Percentiles rank a stretch among this genome's conserved stretches.
Conservation (phyloP, 2,888 invertebrate species). For the Brachypalpus laphriformis region DNA sequence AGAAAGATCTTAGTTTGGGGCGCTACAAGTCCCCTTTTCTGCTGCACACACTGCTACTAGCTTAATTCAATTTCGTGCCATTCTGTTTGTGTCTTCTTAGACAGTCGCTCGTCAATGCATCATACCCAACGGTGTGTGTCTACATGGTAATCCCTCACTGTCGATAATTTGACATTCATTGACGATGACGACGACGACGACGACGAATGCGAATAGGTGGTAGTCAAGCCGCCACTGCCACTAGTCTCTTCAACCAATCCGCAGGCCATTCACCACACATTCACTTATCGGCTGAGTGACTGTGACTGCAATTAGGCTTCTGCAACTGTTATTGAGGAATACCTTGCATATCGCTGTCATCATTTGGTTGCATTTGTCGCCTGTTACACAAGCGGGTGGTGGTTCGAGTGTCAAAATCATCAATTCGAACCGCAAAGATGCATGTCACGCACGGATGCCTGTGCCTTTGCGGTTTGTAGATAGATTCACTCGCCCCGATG, state of each 20-base stretch:
- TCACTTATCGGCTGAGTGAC: slow-evolving; percentile 64
- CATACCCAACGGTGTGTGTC: slow-evolving; percentile 54
- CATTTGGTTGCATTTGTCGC: slow-evolving; percentile 57
- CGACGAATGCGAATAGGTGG: slow-evolving; percentile 47
- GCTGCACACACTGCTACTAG: slow-evolving; percentile 27
- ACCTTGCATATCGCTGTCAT: slow-evolving; percentile 25
- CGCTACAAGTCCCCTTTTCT: no score
- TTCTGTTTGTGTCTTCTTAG: slow-evolving; percentile 49
- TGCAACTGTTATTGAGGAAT: slow-evolving; percentile 52
- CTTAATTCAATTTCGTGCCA: slow-evolving; percentile 11
- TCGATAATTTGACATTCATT: slow-evolving; percentile 71
- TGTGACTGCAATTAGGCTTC: slow-evolving; percentile 55
- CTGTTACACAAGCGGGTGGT: slow-evolving; percentile 32
- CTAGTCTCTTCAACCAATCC: slow-evolving; percentile 46
- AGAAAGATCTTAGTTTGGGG: no score
- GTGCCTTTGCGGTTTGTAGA: slow-evolving; percentile 28
- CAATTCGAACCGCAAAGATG: slow-evolving; percentile 51
- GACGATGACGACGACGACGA: slow-evolving; percentile 28
- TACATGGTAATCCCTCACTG: slow-evolving; percentile 53
- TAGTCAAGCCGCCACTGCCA: slow-evolving; percentile 21
- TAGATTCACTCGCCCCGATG: slow-evolving; percentile 4
- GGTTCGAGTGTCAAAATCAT: slow-evolving; percentile 42
- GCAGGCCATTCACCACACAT: slow-evolving; percentile 70
- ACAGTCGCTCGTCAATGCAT: slow-evolving; percentile 43
- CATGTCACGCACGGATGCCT: slow-evolving; percentile 24